Percentiles rank a stretch among this genome's conserved stretches.
Evolutionary conservation across 2,797 vertebrate genomes (phyloP).

Genomic region (Lateolabrax maculatus): DNA sequence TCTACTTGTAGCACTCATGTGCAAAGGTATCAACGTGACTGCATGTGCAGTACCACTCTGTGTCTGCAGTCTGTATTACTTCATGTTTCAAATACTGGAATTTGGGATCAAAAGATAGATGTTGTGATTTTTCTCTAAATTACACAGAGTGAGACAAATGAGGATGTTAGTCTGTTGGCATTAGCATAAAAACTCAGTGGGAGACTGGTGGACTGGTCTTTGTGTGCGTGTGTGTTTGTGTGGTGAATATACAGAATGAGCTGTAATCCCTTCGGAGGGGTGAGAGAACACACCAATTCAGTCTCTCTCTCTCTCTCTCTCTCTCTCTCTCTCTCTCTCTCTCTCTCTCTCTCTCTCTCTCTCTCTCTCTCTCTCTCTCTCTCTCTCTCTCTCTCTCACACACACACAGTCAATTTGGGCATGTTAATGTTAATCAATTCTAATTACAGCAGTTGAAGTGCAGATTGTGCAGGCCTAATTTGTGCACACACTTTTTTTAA

Average conservation of each 20-base stretch:
- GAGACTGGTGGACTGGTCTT: conserved; percentile 27
- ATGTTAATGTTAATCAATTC: conserved; percentile 24
- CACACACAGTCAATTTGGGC: not conserved
- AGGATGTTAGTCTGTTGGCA: not conserved
- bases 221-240: conserved; percentile 11
- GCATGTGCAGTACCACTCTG: not conserved
- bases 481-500: not conserved
- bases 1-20: not conserved
- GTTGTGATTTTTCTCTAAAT: not conserved
- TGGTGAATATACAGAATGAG: conserved; percentile 1
- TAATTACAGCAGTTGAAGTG: conserved; percentile 2
- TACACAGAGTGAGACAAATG: not conserved
- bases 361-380: too few species aligned
- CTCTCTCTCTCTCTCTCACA: too few species aligned
- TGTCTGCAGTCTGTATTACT: not conserved
- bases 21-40: not conserved
- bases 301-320: too few species aligned
- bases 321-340: too few species aligned
- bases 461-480: not conserved
- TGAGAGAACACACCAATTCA: conserved; percentile 54
- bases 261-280: conserved; percentile 14
- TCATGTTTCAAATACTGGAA: not conserved
- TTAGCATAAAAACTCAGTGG: conserved; percentile 35
- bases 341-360: too few species aligned
- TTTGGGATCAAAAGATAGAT: conserved; percentile 13